Conservation (phyloP, 92 coral and sea anemone species). For the Bergia sp. region DNA sequence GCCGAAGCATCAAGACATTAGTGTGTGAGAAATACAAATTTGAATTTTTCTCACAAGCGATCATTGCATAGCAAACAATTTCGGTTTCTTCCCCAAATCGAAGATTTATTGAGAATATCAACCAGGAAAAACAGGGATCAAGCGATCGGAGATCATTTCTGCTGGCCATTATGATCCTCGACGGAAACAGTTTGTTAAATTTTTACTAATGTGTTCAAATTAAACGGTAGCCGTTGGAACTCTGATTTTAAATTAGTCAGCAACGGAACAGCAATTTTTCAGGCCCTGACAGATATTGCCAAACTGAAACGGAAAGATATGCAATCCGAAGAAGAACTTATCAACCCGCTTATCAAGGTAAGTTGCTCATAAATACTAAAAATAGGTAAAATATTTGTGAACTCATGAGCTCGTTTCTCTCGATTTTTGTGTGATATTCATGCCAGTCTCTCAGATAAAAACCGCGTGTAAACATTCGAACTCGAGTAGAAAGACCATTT, state of each 20-base stretch:
- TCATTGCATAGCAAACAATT: neutral
- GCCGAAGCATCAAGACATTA: neutral
- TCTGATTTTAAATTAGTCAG: neutral
- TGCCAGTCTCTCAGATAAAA: neutral
- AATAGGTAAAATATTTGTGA: neutral
- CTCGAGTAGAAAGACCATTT: neutral
- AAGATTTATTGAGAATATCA: neutral
- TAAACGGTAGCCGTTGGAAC: neutral
- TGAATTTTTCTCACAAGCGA: constrained; percentile 11
- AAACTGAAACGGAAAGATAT: neutral
- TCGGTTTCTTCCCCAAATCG: neutral
- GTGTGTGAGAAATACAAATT: neutral
- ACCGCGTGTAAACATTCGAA: neutral
- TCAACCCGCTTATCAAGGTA: constrained; percentile 35
- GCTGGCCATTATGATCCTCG: neutral
- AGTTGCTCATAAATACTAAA: neutral
- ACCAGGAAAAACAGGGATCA: neutral
- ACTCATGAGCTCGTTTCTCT: neutral
- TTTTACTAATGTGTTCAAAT: too few relatives aligned
- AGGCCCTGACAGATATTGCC: constrained; percentile 26
- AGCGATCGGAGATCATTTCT: neutral
- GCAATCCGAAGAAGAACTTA: constrained; percentile 9
- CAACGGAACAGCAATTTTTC: constrained; percentile 22
- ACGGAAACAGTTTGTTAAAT: neutral
- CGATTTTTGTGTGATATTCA: neutral